Evolutionary conservation across 1,140 invertebrate genomes (phyloP).

Genomic region (Drosophila ficusphila): DNA sequence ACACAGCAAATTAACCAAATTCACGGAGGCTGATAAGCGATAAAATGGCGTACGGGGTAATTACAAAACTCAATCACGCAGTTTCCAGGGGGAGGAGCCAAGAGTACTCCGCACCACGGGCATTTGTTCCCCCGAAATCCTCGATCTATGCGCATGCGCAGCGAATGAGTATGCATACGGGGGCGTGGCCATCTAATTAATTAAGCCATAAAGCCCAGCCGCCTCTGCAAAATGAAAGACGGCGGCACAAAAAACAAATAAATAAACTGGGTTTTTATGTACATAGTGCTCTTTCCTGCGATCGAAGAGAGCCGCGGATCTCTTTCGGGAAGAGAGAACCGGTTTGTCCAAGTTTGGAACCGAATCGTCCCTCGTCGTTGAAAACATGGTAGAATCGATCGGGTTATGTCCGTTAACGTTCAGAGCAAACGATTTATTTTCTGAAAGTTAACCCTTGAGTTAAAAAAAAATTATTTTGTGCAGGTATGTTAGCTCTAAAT

Average conservation of each 20-base stretch:
- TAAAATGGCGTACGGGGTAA: conserved; percentile 45
- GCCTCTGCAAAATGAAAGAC: conserved; percentile 47
- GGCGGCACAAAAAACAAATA: not conserved
- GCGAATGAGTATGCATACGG: conserved; percentile 65
- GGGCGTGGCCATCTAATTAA: conserved; percentile 45
- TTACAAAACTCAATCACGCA: conserved; percentile 72
- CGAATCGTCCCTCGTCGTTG: conserved; percentile 56
- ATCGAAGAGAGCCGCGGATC: not conserved
- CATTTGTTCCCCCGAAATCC: not conserved
- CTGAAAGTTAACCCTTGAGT: no score
- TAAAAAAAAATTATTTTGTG: no score
- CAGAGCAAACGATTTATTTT: no score
- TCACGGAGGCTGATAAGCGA: conserved; percentile 67
- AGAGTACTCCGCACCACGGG: no score
- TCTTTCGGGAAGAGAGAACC: conserved; percentile 43
- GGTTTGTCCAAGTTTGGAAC: conserved; percentile 75
- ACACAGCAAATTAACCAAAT: conserved; percentile 75
- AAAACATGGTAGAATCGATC: no score
- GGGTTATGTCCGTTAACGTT: no score
- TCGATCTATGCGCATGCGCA: conserved; percentile 63
- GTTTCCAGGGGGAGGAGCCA: conserved; percentile 34
- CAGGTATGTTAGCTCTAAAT: no score
- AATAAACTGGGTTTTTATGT: not conserved
- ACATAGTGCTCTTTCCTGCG: not conserved
- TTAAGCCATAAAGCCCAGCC: conserved; percentile 54